phyloP scores from a whole-genome alignment of 2,888 invertebrate species.

The Lithophane ornitopus region DNA sequence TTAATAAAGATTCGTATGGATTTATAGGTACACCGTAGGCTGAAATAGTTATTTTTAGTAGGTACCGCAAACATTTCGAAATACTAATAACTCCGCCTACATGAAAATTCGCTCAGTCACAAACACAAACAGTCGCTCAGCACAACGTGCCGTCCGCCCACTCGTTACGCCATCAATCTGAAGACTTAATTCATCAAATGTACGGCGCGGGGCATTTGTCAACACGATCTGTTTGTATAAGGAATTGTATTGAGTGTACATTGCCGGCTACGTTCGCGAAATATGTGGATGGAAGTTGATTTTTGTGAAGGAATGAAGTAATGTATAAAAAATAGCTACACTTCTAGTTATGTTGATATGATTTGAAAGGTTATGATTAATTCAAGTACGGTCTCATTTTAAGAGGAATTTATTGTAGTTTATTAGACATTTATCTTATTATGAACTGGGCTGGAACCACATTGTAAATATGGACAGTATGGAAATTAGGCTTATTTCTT shows the following conservation, averaged over 20 bases:
- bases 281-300: background rate
- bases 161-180: constrained; percentile 63
- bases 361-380: constrained; percentile 1
- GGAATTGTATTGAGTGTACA: constrained; percentile 41
- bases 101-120: background rate
- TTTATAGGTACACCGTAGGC: background rate
- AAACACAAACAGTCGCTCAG: constrained; percentile 25
- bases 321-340: background rate
- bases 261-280: constrained; percentile 26
- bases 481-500: too few species aligned
- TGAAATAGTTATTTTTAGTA: background rate
- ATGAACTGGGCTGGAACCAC: background rate
- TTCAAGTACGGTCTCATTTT: background rate
- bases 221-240: constrained; percentile 58
- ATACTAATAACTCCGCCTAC: constrained; percentile 14
- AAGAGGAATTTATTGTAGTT: background rate
- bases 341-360: background rate
- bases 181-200: constrained; percentile 67
- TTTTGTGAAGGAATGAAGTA: background rate
- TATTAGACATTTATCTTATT: background rate
- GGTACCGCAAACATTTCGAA: background rate
- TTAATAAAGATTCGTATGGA: background rate
- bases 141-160: constrained; percentile 57
- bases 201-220: constrained; percentile 58
- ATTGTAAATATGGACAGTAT: too few species aligned